Evolutionary conservation across 2,113 vertebrate species (phyloP).

Genomic region (Hypanus sabinus): DNA sequence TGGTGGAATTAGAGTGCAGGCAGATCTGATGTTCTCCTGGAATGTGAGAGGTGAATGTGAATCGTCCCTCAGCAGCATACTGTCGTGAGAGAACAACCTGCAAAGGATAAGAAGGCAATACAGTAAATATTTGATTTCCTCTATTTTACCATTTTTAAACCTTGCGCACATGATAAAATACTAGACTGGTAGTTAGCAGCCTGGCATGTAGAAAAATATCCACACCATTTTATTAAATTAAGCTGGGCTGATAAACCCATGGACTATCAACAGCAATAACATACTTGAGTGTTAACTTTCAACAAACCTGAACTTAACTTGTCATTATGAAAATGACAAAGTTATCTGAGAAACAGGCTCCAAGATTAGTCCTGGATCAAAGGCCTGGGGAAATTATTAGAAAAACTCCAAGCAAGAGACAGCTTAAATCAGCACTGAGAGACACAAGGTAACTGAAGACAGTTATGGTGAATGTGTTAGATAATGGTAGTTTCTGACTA

Average conservation of each 20-base stretch:
- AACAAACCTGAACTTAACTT: background rate
- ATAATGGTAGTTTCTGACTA: too few relatives aligned
- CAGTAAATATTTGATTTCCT: background rate
- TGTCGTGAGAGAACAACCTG: constrained; percentile 79
- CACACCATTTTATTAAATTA: background rate
- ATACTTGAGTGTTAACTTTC: background rate
- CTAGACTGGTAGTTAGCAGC: background rate
- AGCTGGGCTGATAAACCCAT: background rate
- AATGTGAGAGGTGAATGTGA: constrained; percentile 81
- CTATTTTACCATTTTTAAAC: background rate
- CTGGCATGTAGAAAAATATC: background rate
- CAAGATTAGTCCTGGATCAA: too few relatives aligned
- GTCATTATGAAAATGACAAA: background rate
- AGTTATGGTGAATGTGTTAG: too few relatives aligned
- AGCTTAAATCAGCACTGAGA: too few relatives aligned
- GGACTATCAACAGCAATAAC: background rate
- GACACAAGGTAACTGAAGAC: too few relatives aligned
- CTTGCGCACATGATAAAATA: background rate
- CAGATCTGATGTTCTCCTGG: constrained; percentile 88
- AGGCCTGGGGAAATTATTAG: too few relatives aligned
- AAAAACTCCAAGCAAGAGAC: too few relatives aligned
- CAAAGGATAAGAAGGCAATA: constrained; percentile 24
- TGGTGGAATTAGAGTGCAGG: constrained; percentile 85
- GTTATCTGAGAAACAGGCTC: too few relatives aligned
- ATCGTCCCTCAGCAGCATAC: constrained; percentile 78